Evolutionary conservation across 1,140 invertebrate genomes (phyloP).

Genomic region (Lamellibrachia luymesi): DNA sequence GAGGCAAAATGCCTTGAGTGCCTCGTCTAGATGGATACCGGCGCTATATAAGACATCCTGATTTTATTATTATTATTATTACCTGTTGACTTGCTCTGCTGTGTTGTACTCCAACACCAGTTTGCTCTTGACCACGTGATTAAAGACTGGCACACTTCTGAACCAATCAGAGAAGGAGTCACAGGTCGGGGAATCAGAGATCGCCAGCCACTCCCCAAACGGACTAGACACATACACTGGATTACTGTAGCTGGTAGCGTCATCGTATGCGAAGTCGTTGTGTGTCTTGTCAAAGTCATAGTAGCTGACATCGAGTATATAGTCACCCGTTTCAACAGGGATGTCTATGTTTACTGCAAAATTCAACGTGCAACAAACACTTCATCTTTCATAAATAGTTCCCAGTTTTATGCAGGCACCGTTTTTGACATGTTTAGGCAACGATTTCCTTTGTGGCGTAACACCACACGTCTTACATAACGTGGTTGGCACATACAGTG

Average conservation of each 20-base stretch:
- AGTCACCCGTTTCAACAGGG: constrained; percentile 25
- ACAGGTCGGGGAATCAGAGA: constrained; percentile 28
- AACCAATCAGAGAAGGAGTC: constrained; percentile 34
- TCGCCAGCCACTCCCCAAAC: constrained; percentile 33
- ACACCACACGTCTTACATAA: no score
- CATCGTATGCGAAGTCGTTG: constrained; percentile 32
- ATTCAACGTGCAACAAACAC: background rate
- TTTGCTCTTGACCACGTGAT: background rate
- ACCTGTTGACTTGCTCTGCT: background rate
- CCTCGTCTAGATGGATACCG: no score
- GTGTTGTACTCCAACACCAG: background rate
- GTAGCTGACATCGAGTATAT: constrained; percentile 26
- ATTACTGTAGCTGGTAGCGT: constrained; percentile 16
- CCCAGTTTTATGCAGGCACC: no score
- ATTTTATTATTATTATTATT: background rate
- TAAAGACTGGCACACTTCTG: background rate
- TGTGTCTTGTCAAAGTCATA: constrained; percentile 35
- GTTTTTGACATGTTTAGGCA: no score
- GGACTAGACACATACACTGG: constrained; percentile 36
- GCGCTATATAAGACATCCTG: no score
- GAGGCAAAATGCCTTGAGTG: no score
- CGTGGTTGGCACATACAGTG: no score
- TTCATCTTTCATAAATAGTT: no score
- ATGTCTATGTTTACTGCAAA: constrained; percentile 18
- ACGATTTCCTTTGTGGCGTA: no score